These are phyloP conservation scores for Pissodes strobi DNA, from an alignment of 1,140 invertebrate species.

Conservation along the genomic window DNA sequence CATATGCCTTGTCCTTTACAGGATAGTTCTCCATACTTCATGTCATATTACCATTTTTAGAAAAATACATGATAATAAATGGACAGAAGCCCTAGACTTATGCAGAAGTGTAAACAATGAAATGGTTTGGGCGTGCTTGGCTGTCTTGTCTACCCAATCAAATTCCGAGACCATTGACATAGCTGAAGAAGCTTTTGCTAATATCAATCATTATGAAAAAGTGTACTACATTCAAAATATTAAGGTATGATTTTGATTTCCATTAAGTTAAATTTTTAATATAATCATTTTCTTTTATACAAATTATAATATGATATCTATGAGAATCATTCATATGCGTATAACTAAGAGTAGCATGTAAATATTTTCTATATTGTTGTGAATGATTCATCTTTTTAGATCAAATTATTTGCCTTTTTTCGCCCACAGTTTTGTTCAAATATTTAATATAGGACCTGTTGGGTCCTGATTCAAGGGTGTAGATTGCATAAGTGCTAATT, in stretches of 20 bases:
- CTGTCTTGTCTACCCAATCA: constrained; percentile 79
- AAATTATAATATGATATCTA: background rate
- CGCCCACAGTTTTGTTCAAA: no score
- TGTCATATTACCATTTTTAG: no score
- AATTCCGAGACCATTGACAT: constrained; percentile 72
- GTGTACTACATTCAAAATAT: constrained; percentile 87
- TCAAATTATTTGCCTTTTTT: no score
- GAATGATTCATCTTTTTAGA: no score
- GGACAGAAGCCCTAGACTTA: constrained; percentile 77
- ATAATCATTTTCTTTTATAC: background rate
- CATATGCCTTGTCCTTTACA: no score
- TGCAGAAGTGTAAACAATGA: constrained; percentile 82
- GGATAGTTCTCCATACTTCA: no score
- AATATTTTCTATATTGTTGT: no score
- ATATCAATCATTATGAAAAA: constrained; percentile 89
- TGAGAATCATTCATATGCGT: background rate
- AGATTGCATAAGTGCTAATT: no score
- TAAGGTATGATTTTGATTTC: constrained; percentile 60
- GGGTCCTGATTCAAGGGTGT: no score
- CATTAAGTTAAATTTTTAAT: background rate
- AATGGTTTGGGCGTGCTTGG: constrained; percentile 87
- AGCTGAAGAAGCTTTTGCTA: constrained; percentile 92
- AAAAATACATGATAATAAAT: constrained; percentile 65
- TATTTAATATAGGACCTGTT: no score
- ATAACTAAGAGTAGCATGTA: no score